Conservation (phyloP, 1,140 invertebrate species). For the Euura saliciscinereae region DNA sequence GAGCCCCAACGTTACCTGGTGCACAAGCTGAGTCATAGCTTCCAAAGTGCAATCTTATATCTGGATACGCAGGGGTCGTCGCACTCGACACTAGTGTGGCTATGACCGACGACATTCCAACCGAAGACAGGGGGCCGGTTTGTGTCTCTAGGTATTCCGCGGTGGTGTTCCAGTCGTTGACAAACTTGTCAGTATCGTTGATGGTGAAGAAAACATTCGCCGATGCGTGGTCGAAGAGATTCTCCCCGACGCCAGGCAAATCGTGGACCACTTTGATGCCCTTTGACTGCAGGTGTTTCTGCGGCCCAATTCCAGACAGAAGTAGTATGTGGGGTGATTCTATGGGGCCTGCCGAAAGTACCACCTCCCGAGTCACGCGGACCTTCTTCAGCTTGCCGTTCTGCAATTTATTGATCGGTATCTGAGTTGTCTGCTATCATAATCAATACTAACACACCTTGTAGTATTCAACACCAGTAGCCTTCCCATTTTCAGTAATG, state of each 20-base stretch:
- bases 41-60: constrained; percentile 58
- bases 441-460: constrained; percentile 26
- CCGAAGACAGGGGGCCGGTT: constrained; percentile 78
- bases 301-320: constrained; percentile 65
- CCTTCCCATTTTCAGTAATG: constrained; percentile 29
- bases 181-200: not conserved
- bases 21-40: constrained; percentile 52
- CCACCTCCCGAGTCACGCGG: constrained; percentile 52
- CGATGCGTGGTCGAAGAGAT: constrained; percentile 59
- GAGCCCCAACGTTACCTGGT: constrained; percentile 38
- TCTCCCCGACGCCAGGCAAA: constrained; percentile 64
- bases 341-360: constrained; percentile 54
- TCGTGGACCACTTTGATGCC: constrained; percentile 48
- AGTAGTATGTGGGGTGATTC: constrained; percentile 61
- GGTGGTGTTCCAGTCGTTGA: constrained; percentile 21
- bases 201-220: constrained; percentile 38
- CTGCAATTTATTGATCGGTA: constrained; percentile 57
- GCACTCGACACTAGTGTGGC: constrained; percentile 65
- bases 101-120: constrained; percentile 69
- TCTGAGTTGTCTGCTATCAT: not conserved
- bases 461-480: constrained; percentile 36
- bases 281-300: constrained; percentile 48
- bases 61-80: constrained; percentile 56
- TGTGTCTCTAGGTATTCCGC: constrained; percentile 57
- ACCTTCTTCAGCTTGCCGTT: constrained; percentile 47